Base-by-base conservation (phyloP, 1,140 invertebrate genomes). In the Atopsyche davidsoni region DNA sequence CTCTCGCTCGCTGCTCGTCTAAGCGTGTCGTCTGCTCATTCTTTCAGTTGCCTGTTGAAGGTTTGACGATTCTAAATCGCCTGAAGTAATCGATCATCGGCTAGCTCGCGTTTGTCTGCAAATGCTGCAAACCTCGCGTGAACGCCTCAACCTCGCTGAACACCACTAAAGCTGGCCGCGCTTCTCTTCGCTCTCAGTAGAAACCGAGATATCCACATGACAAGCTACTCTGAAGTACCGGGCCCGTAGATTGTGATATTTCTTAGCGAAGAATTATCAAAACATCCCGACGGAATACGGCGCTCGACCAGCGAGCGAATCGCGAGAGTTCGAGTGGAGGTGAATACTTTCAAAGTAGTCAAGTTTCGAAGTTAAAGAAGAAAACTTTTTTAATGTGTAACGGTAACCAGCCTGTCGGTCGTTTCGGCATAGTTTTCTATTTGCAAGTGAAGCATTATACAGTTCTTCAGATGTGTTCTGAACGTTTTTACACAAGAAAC, bases 381-480 rank as follows among this genome's bases (percentile, higher is more conserved):
- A 34, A 17, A 45, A 18, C 4, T 67, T 67, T 71, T 72, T 74
- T 72, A 71, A 74, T 74, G 72, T 72, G 70, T 74, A 68, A 72
- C 65, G 69, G 72, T 64, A 72, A 69, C 64, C 43, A 24, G 68
- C 63, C 64, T 70, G 63, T 68, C 66, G 67, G 68, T 72, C 63
- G 68, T 67, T 72, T 69, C 66, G 69, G 64, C 61, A 67, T 69
- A 63, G 66, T 67, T 65, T 63, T 67, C 64, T 60, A 70, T 67
- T 39, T n/a, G 25, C 35, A 32, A 28, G 38, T 43, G 65, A 72
- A 66, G 66, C 71, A 72, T 64, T 72, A 72, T 63, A 69, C 70
- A 66, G 69, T 70, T 71, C 69, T 71, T 69, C 72, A 72, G 66
- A 74, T 73, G 72, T 71, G 70, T 70, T 71, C 69, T 67, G 72